A percentile compares a stretch with the other conserved stretches of the same genome.
These are phyloP conservation scores for Chionis minor DNA, from an alignment of 2,113 vertebrate genomes.

Conservation along the genomic window DNA sequence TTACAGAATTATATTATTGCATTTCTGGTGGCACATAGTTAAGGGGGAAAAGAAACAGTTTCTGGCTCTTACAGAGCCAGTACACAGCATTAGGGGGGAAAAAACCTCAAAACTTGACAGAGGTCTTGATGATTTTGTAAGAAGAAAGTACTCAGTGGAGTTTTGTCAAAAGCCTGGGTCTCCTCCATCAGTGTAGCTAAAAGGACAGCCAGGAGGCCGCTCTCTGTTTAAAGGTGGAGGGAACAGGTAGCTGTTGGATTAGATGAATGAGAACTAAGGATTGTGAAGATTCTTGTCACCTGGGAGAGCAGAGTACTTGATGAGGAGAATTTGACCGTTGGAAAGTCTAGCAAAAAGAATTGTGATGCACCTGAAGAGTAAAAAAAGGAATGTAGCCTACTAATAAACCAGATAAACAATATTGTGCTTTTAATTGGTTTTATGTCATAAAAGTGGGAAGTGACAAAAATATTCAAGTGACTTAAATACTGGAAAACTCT, in stretches of 20 bases:
- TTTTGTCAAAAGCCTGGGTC: neutral
- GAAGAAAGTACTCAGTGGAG: neutral
- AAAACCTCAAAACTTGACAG: neutral
- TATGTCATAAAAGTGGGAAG: neutral
- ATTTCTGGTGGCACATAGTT: neutral
- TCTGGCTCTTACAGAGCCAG: neutral
- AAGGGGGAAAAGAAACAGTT: neutral
- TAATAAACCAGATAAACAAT: neutral
- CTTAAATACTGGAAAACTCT: neutral
- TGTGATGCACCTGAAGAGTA: neutral
- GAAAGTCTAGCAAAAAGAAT: neutral
- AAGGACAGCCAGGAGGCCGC: neutral
- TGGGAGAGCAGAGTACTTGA: neutral
- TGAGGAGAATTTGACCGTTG: neutral
- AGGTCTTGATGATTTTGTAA: neutral
- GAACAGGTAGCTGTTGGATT: neutral
- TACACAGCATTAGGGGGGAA: neutral
- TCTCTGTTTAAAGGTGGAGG: neutral
- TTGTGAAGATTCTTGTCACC: neutral
- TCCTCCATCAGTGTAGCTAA: neutral
- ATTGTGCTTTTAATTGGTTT: neutral
- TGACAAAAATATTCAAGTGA: neutral
- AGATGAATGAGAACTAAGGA: neutral
- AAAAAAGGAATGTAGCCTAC: neutral
- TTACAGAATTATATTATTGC: neutral